A percentile compares a stretch with the other conserved stretches of the same genome.
Evolutionary conservation across 2,113 vertebrate species (phyloP).

Genomic region (Chunga burmeisteri): DNA sequence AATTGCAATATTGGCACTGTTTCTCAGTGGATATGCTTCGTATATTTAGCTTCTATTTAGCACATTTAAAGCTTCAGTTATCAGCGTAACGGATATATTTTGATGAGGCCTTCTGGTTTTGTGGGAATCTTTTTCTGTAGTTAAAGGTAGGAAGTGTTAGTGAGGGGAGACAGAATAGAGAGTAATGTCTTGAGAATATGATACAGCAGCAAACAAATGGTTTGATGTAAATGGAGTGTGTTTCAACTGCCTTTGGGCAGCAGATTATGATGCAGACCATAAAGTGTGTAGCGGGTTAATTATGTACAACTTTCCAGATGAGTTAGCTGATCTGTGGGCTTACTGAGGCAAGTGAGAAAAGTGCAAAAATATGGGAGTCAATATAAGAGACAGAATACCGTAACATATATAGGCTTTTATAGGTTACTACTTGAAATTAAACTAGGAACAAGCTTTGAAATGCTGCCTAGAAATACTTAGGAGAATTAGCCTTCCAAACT

Average conservation of each 20-base stretch:
- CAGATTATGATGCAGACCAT: not conserved
- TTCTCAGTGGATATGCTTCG: not conserved
- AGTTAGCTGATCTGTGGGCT: not conserved
- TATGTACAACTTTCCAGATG: not conserved
- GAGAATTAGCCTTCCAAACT: not conserved
- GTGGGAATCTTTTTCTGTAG: not conserved
- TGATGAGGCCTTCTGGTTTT: not conserved
- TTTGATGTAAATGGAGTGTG: not conserved
- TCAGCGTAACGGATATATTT: not conserved
- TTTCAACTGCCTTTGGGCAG: not conserved
- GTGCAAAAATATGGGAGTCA: not conserved
- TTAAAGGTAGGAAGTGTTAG: not conserved
- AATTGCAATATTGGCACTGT: not conserved
- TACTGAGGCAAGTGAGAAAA: not conserved
- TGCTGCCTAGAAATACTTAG: not conserved
- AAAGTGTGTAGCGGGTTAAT: not conserved
- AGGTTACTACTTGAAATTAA: not conserved
- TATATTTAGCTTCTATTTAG: not conserved
- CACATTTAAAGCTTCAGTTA: not conserved
- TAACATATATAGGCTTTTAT: fast-evolving
- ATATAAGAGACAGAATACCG: not conserved
- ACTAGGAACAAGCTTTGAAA: not conserved
- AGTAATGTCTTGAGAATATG: not conserved
- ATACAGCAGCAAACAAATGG: not conserved
- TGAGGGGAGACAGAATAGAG: not conserved